These are phyloP conservation scores for Himantopus leucocephalus DNA, from an alignment of 2,113 vertebrate genomes.

Conservation along the genomic window DNA sequence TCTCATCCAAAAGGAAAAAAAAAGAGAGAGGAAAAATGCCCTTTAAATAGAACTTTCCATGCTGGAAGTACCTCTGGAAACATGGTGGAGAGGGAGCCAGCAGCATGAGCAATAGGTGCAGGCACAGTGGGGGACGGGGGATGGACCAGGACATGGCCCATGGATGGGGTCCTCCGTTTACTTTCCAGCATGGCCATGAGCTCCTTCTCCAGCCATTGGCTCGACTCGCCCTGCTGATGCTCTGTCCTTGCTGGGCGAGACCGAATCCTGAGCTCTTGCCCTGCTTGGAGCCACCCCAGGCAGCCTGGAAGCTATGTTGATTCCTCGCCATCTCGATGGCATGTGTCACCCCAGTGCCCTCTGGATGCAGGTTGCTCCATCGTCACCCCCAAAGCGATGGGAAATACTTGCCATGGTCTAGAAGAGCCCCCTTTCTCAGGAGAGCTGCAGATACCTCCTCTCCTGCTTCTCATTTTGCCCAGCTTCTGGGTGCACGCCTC, in stretches of 20 bases:
- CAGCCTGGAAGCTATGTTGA: not conserved
- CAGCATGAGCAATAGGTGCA: not conserved
- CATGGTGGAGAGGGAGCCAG: not conserved
- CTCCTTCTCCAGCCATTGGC: accelerated
- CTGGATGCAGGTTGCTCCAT: not conserved
- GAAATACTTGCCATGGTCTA: not conserved
- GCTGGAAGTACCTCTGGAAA: slow-evolving; percentile 64
- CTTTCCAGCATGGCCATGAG: accelerated
- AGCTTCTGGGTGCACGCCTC: not conserved
- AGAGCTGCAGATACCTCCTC: not conserved
- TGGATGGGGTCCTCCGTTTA: not conserved
- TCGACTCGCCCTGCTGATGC: accelerated
- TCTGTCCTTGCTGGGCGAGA: accelerated
- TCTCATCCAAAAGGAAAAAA: not conserved
- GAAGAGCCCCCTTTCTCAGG: not conserved
- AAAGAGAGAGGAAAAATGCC: not conserved
- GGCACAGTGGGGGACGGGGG: accelerated
- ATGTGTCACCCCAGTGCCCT: not conserved
- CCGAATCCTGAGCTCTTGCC: not conserved
- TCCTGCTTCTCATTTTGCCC: not conserved
- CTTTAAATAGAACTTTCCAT: slow-evolving; percentile 69
- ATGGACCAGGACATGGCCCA: not conserved
- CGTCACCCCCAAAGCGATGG: accelerated
- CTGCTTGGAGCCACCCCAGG: not conserved
- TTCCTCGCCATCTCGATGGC: accelerated